Evolutionary conservation across 2,113 vertebrate species (phyloP), one percentile per base, ranked within the genome.

Genomic region (Carollia perspicillata): DNA sequence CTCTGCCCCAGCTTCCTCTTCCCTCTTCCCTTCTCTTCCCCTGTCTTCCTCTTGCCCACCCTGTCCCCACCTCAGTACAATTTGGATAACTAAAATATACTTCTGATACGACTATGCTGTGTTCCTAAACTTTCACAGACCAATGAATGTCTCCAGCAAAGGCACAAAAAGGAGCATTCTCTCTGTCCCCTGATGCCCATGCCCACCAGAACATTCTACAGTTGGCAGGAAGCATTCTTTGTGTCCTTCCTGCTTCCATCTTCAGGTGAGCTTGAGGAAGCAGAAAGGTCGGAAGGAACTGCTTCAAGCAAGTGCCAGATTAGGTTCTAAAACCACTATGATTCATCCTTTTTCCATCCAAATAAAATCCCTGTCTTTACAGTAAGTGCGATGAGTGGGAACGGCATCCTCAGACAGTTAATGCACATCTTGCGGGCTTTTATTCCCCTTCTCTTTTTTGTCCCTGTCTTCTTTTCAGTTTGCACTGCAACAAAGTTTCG

Each of bases 361-460:
- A 97, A 97, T 97, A 95, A 97, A 97, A 97, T 74, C n/a, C 0
- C 0, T 84, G 91, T 95, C 95, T 97, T 97, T 95, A 97, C 69
- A 96, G 79, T 90, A 97, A 97, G 94, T 2, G 6, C 71, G 85
- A 98, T 97, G 92, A 94, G 96, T 97, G 81, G 74, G 95, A 86
- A 53, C 1, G 0, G 84, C 35, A 44, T 47, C 74, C 85, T 78
- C 2, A 0, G 37, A 92, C 86, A 97, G 90, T 92, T 97, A 92
- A 92, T 66, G 13, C 4, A 86, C 60, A 35, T 96, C 89, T 83
- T 26, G 6, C 0, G 0, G 71, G 58, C 68, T 55, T 49, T 65
- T 65, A 30, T 17, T 11, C 0, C 44, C 14, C 44, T 58, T 66
- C 53, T 51, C 75, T 49, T 35, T 71, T 86, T 13, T 42, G 55